Percentiles rank a stretch among this genome's conserved stretches.
Conservation (phyloP, 1,140 invertebrate species). For the Chymomyza costata region DNA sequence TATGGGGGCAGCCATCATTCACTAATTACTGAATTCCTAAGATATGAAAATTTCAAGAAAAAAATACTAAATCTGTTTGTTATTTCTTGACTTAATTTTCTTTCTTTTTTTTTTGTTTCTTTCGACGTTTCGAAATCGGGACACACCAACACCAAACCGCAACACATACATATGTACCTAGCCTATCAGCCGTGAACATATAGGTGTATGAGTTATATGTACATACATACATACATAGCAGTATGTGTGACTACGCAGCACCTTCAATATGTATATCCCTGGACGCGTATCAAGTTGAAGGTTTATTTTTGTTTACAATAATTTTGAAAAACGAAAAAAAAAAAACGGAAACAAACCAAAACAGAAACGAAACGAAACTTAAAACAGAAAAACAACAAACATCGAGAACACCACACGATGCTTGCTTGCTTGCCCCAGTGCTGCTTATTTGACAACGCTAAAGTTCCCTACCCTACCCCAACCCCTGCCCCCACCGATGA, state of each 20-base stretch:
- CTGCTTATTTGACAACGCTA: slow-evolving; percentile 8
- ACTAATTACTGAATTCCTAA: no score
- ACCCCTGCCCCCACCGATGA: neutral
- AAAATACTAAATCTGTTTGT: no score
- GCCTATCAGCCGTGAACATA: no score
- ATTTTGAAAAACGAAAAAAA: slow-evolving; percentile 43
- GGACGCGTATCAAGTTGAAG: slow-evolving; percentile 74
- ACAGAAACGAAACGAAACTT: no score
- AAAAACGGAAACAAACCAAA: slow-evolving; percentile 29
- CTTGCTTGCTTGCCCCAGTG: slow-evolving; percentile 20
- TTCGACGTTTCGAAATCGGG: no score
- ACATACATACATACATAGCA: neutral
- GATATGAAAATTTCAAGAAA: no score
- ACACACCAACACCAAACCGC: neutral
- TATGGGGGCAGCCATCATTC: no score
- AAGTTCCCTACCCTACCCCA: neutral
- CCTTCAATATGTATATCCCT: slow-evolving; percentile 74
- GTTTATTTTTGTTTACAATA: slow-evolving; percentile 75
- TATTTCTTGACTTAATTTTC: no score
- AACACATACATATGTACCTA: neutral
- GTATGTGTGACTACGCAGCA: slow-evolving; percentile 27
- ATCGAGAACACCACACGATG: slow-evolving; percentile 5
- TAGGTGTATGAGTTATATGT: neutral
- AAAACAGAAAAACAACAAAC: neutral
- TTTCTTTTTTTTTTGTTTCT: no score